A percentile compares a stretch with the other conserved stretches of the same genome.
Evolutionary conservation across 64 coral and sea anemone species (phyloP).

Genomic region (Montipora cactus): DNA sequence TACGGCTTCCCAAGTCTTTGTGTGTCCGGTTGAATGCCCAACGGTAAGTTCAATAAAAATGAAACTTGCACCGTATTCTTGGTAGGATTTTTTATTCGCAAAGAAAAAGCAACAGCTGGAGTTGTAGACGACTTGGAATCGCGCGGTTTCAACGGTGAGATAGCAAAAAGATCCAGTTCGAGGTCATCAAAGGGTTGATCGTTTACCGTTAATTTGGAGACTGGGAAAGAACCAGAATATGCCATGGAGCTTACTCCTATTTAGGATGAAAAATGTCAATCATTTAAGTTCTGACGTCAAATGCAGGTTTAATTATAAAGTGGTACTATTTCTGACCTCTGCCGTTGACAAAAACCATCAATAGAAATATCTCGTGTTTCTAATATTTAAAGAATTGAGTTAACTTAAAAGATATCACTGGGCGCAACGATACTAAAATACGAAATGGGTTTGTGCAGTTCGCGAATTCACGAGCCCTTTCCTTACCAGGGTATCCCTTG

Average conservation of each 20-base stretch:
- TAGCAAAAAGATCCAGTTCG: conserved; percentile 80
- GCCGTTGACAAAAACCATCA: too few species aligned
- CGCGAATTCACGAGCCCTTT: neutral
- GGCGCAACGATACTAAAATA: too few species aligned
- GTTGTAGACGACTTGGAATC: conserved; percentile 75
- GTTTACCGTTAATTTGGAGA: conserved; percentile 71
- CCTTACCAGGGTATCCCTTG: conserved; percentile 68
- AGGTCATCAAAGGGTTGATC: conserved; percentile 34
- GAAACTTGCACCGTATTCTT: conserved; percentile 56
- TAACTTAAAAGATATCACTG: too few species aligned
- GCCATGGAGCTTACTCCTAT: conserved; percentile 70
- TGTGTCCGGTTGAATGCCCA: conserved; percentile 84
- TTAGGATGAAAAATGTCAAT: neutral
- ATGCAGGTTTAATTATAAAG: too few species aligned
- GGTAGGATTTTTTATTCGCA: conserved; percentile 71
- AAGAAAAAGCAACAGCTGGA: conserved; percentile 83
- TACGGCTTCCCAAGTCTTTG: conserved; percentile 55
- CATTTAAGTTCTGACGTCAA: neutral
- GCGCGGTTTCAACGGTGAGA: conserved; percentile 78
- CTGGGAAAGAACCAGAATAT: conserved; percentile 89
- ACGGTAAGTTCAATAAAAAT: conserved; percentile 85
- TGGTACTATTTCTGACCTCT: too few species aligned
- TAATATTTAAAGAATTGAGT: too few species aligned
- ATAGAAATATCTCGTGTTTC: too few species aligned
- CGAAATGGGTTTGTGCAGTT: neutral